A percentile compares a stretch with the other conserved stretches of the same genome.
Evolutionary conservation across 2,113 vertebrate species (phyloP).

Genomic region (Engystomops pustulosus): DNA sequence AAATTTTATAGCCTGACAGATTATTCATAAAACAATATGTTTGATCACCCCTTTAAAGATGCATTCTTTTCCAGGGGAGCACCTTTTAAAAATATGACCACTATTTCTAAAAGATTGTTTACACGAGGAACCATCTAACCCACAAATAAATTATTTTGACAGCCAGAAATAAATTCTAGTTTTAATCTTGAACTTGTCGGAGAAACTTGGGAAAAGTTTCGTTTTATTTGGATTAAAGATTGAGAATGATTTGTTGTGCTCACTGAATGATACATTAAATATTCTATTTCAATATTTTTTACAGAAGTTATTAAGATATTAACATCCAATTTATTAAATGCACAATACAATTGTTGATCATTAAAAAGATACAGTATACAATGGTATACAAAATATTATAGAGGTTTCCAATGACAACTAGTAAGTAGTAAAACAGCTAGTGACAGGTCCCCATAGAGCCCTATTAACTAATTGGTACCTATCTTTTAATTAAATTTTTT

Average conservation of each 20-base stretch:
- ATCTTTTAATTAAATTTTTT: too few relatives aligned
- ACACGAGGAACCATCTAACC: background rate
- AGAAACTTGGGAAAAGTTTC: conserved; percentile 18
- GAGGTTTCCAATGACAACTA: conserved; percentile 34
- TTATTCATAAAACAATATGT: background rate
- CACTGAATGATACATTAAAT: conserved; percentile 36
- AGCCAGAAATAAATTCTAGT: background rate
- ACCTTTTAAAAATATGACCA: background rate
- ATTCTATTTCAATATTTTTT: too few relatives aligned
- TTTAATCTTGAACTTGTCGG: background rate
- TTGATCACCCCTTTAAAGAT: background rate
- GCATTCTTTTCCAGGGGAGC: background rate
- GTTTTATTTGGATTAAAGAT: conserved; percentile 17
- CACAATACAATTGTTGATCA: too few relatives aligned
- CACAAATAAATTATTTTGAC: background rate
- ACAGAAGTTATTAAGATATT: too few relatives aligned
- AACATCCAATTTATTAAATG: too few relatives aligned
- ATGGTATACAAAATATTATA: too few relatives aligned
- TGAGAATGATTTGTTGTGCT: conserved; percentile 20
- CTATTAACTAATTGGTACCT: too few relatives aligned
- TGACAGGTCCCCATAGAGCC: too few relatives aligned
- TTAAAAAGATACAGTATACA: too few relatives aligned
- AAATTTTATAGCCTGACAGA: background rate
- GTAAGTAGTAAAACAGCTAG: too few relatives aligned
- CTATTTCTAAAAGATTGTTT: background rate